Percentiles rank a stretch among this genome's conserved stretches.
Conservation (phyloP, 2,888 invertebrate species). For the Xestia sexstrigata region DNA sequence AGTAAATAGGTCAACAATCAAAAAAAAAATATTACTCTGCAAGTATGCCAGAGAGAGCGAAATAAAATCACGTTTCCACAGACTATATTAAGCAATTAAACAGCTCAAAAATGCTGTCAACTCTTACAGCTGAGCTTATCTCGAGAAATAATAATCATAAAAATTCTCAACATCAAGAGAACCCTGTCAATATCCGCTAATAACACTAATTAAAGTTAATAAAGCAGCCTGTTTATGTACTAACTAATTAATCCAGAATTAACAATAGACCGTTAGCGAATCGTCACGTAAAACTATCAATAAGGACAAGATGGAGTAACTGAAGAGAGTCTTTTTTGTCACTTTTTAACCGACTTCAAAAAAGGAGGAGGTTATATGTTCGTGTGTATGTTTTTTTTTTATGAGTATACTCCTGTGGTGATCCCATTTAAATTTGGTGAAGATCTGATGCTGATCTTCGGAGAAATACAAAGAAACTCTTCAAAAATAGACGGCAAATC, state of each 20-base stretch:
- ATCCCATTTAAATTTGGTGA: too few relatives aligned
- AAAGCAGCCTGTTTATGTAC: slow-evolving; percentile 20
- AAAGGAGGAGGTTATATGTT: too few relatives aligned
- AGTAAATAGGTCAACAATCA: not conserved
- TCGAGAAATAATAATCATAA: slow-evolving; percentile 26
- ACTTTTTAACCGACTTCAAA: too few relatives aligned
- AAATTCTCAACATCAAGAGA: slow-evolving; percentile 32
- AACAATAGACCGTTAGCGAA: slow-evolving; percentile 43
- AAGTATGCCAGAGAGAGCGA: accelerated
- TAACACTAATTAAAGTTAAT: slow-evolving; percentile 47
- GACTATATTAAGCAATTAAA: slow-evolving; percentile 21
- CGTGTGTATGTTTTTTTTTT: too few relatives aligned
- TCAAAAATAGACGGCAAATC: too few relatives aligned
- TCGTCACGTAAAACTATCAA: slow-evolving; percentile 24
- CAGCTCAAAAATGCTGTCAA: slow-evolving; percentile 14
- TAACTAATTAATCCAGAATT: slow-evolving; percentile 31
- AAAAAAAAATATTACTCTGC: not conserved
- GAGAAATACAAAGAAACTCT: too few relatives aligned
- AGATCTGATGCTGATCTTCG: too few relatives aligned
- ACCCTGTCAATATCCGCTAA: slow-evolving; percentile 32
- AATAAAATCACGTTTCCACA: slow-evolving; percentile 15
- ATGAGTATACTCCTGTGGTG: too few relatives aligned
- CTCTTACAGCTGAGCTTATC: not conserved
- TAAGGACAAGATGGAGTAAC: slow-evolving; percentile 10
- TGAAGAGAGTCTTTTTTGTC: not conserved